Base-by-base conservation (phyloP, 2,797 vertebrate species). In the Merluccius polli region DNA sequence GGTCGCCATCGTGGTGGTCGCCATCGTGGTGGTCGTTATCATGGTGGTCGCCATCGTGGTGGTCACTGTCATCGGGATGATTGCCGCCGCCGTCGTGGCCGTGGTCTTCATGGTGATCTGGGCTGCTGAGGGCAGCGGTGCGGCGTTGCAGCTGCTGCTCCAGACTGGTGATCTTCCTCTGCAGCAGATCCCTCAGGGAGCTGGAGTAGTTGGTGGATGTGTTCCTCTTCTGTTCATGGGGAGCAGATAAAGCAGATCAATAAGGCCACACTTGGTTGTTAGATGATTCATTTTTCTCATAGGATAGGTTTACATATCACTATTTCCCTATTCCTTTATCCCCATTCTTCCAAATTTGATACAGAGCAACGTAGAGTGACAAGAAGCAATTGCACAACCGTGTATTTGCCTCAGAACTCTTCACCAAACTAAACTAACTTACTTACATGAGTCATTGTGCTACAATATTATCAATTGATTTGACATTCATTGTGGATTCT, bases 111-210 rank as follows among this genome's bases (percentile, higher is more conserved):
- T 88, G 85, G n/a, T 81, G 83, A 48, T 84, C 85, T 0, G 77
- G 77, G 41, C 73, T 36, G 65, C 78, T 79, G 33, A 85, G 83
- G 41, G 87, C 41, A 0, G 84, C n/a, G 1, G 75, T 87, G 32
- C 75, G 83, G 27, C 82, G 91, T 8, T 92, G 92, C 75, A 95
- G 92, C 88, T 95, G 95, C 76, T 93, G 87, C 83, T 96, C 95
- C 75, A 96, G 88, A 65, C 91, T 77, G 9, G 69, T 86, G 76
- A 95, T 95, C 90, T 95, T 95, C 84, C 94, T 93, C 90, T 95
- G 95, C 52, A 96, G 92, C 33, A 95, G 91, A 74, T 95, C 95
- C 74, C 88, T 93, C 83, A 95, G 87, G 38, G 94, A 94, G 81
- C 91, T 92, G 36, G 95, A 94, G 88, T 94, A 94, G 0, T 90